Evolutionary conservation across 2,113 vertebrate species (phyloP).

Genomic region (Dolichotis patagonum): DNA sequence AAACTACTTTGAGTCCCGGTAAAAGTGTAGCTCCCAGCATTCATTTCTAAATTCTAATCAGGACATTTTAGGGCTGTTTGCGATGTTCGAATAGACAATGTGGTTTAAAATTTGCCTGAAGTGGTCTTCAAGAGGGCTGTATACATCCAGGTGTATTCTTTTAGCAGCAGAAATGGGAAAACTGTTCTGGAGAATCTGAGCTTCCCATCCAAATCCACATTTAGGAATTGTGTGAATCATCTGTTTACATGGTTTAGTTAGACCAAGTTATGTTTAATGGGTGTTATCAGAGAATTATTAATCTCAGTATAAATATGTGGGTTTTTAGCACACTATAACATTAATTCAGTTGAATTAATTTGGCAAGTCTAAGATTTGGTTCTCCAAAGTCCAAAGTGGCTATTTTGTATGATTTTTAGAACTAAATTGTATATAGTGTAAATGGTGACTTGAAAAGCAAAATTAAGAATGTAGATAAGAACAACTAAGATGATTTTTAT

Average conservation of each 20-base stretch:
- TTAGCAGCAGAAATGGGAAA: background rate
- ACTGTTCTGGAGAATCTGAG: background rate
- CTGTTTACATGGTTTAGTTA: background rate
- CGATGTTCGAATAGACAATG: background rate
- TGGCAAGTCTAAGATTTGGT: background rate
- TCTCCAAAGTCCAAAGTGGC: background rate
- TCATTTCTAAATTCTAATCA: background rate
- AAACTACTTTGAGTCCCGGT: background rate
- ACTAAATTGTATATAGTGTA: background rate
- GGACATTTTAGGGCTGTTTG: background rate
- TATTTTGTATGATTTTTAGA: background rate
- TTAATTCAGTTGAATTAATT: background rate
- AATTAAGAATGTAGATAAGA: background rate
- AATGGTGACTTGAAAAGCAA: background rate
- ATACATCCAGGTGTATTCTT: background rate
- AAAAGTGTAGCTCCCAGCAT: background rate
- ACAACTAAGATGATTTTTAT: background rate
- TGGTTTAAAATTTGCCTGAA: background rate
- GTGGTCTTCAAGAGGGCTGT: background rate
- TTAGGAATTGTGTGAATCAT: background rate
- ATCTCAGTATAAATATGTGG: background rate
- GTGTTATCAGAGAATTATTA: background rate
- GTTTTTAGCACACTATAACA: background rate
- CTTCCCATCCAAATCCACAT: background rate
- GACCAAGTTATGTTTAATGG: background rate